Conservation (phyloP, 1,140 invertebrate species). For the Bombus confusus region DNA sequence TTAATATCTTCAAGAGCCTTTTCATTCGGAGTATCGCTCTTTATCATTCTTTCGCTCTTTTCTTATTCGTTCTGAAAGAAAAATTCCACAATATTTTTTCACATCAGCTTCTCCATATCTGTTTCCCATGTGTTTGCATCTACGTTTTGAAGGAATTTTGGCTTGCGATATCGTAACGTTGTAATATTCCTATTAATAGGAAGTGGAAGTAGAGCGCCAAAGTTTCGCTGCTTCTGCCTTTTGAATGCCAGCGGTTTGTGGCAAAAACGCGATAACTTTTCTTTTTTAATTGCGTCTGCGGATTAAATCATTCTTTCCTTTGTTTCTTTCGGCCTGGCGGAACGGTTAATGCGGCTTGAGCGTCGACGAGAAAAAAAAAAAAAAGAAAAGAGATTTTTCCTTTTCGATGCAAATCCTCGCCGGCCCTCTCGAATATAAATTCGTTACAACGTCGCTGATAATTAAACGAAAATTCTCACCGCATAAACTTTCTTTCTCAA, state of each 20-base stretch:
- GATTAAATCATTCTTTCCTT: slow-evolving; percentile 14
- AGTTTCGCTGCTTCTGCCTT: background rate
- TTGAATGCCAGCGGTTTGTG: background rate
- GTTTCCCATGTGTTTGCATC: too few relatives aligned
- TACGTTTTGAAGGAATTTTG: too few relatives aligned
- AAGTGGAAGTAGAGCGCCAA: too few relatives aligned
- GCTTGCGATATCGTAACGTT: too few relatives aligned
- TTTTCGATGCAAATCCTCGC: slow-evolving; percentile 5
- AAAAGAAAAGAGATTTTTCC: background rate
- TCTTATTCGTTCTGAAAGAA: too few relatives aligned
- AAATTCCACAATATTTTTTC: too few relatives aligned
- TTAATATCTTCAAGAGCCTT: too few relatives aligned
- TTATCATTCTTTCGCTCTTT: too few relatives aligned
- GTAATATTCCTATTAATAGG: too few relatives aligned
- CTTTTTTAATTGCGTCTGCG: slow-evolving; percentile 10
- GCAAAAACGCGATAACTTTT: slow-evolving; percentile 5
- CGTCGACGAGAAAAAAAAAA: background rate
- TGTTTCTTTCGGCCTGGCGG: background rate
- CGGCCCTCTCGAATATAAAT: background rate
- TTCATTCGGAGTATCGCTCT: too few relatives aligned
- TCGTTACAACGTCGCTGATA: background rate
- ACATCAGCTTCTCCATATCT: too few relatives aligned
- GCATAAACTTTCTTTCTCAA: too few relatives aligned
- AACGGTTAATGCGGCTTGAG: background rate
- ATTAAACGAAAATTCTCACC: background rate